Conservation (phyloP, 1,140 invertebrate genomes). For the Fopius arisanus region DNA sequence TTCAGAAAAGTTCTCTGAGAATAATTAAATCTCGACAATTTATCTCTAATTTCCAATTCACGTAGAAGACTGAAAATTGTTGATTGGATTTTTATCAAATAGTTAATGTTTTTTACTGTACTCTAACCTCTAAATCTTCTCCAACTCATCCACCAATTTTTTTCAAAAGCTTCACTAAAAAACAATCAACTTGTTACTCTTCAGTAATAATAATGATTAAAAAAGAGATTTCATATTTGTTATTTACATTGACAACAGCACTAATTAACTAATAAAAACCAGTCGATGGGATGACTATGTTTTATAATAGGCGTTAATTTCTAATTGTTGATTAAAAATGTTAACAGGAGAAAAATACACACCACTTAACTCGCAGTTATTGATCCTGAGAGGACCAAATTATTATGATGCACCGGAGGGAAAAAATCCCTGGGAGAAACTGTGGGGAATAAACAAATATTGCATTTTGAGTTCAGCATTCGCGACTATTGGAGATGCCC, state of each 20-base stretch:
- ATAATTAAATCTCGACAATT: neutral
- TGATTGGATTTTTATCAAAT: neutral
- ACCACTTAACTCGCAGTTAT: neutral
- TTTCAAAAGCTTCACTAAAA: too few species aligned
- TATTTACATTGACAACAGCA: too few species aligned
- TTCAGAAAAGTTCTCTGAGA: neutral
- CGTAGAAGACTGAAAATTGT: neutral
- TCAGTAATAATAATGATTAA: too few species aligned
- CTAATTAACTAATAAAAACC: too few species aligned
- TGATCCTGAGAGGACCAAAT: neutral
- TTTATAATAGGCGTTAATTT: too few species aligned
- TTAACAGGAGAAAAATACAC: neutral
- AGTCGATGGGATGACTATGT: too few species aligned
- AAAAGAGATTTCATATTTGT: too few species aligned
- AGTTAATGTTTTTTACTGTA: neutral
- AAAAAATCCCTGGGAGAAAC: constrained; percentile 70
- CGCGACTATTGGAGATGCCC: constrained; percentile 66
- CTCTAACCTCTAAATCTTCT: neutral
- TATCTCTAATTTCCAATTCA: neutral
- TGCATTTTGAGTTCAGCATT: constrained; percentile 56
- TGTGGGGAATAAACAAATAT: constrained; percentile 69
- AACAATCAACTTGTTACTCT: too few species aligned
- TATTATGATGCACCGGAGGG: constrained; percentile 80
- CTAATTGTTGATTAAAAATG: neutral
- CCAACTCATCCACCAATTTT: neutral